Evolutionary conservation across 2,113 vertebrate species (phyloP).

Genomic region (Leucosticte australis): DNA sequence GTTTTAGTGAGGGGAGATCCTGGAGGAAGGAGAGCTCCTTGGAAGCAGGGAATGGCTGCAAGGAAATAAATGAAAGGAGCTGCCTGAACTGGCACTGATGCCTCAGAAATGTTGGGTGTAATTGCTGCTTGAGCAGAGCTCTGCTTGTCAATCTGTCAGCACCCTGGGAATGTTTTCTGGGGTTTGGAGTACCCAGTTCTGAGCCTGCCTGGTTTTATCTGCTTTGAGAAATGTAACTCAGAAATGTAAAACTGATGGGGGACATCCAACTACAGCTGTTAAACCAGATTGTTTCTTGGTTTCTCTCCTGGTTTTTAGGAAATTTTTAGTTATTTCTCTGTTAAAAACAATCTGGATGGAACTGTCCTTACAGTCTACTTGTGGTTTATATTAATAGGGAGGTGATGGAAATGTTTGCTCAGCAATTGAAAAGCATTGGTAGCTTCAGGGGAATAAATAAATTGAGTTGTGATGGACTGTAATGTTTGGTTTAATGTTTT

Average conservation of each 20-base stretch:
- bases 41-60: background rate
- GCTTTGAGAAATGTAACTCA: background rate
- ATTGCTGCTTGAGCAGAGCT: background rate
- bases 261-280: background rate
- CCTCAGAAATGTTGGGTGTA: background rate
- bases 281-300: background rate
- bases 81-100: background rate
- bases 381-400: background rate
- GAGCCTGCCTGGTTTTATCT: background rate
- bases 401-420: background rate
- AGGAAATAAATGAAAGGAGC: background rate
- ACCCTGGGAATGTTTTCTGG: background rate
- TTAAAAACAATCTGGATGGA: background rate
- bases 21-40: background rate
- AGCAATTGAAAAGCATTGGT: background rate
- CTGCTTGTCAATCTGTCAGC: constrained; percentile 25
- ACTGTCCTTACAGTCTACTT: background rate
- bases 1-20: background rate
- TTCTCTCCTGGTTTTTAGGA: background rate
- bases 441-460: background rate
- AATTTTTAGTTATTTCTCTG: background rate
- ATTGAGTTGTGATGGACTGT: background rate
- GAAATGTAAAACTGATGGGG: background rate
- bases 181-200: background rate
- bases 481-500: background rate